Base-by-base conservation (phyloP, 2,797 vertebrate species). In the Amazonetta brasiliensis region DNA sequence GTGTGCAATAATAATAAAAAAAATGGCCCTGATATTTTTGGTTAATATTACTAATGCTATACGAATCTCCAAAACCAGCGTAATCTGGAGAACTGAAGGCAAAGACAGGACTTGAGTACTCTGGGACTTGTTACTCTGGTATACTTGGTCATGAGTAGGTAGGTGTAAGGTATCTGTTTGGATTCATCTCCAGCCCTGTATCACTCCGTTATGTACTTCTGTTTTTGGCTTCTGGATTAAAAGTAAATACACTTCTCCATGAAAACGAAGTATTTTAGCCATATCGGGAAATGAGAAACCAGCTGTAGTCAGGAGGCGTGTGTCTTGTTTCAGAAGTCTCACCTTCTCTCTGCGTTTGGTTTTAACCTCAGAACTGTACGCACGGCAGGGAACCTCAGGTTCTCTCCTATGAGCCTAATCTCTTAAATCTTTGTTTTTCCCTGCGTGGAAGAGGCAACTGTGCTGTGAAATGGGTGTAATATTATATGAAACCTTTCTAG, bases 181-280 rank as follows among this genome's bases (percentile, higher is more conserved):
- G 52, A 55, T 50, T 81, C 22, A 22, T 59, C 59, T 41, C 50
- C 14, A 72, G 30, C 62, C 30, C n/a, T 50, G 26, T 67, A 64
- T 66, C 62, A 81, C 23, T 33, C 37, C 43, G 28, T 44, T 92
- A 37, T 2, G 18, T 1, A 9, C 6, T 28, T 52, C 5, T 28
- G 28, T 9, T 6, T 69, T 89, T 84, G 79, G 63, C 18, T 43
- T 72, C 13, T 43, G 58, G 25, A 44, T 85, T 92, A 37, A 67
- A 93, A 85, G 43, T 5, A 83, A 72, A 63, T 46, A 28, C 82
- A 50, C 44, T 10, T 72, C 52, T 73, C 11, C 2, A 23, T 41
- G 56, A 71, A 85, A 83, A 72, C 22, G 4, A 79, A 79, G 28
- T 73, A 33, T 84, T 88, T 84, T 50, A 79, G 17, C 55, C 73